Base-by-base conservation (phyloP, 2,113 vertebrate genomes). In the Cyprinodon variegatus region DNA sequence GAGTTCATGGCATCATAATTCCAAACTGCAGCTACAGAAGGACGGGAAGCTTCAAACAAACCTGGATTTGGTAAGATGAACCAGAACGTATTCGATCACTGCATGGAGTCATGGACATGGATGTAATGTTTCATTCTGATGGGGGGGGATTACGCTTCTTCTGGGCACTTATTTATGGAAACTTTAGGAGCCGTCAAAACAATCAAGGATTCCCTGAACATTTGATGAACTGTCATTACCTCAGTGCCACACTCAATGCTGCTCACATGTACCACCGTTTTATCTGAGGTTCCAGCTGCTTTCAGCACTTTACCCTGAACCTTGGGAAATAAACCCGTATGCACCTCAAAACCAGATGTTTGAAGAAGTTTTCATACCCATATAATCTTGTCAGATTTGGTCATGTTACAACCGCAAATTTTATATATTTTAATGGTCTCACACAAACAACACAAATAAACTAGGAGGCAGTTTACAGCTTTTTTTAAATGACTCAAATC, bases 1-100 rank as follows among this genome's bases (percentile, higher is more conserved):
- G 78, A 85, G 71, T 90, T 88, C 74, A 87, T 77, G 86, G 83
- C 85, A 68, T 84, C 81, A 74, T 83, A 72, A 90, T 67, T 85
- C 85, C 75, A 78, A 79, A 68, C 76, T 82, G 85, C 68, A 6
- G 70, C 78, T 79, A 61, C 82, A 80, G 76, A 67, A 10, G 57
- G 81, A 90, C 76, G 50, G 77, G 81, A 83, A 75, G 84, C 74
- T 65, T 76, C 68, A 88, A 86, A 89, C 81, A 82, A 72, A 80
- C 61, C 84, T 83, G 83, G 69, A 75, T 83, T 83, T 76, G 76
- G 61, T 81, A 66, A 80, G 6, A 48, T 37, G 68, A 68, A 40
- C 5, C 22, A n/a, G n/a, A 40, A 72, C 11, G 17, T 37, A 15
- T 45, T 70, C n/a, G 41, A 8, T 80, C 61, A 61, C 3, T 38